Evolutionary conservation across 2,888 invertebrate species (phyloP).

Genomic region (Pterostichus niger): DNA sequence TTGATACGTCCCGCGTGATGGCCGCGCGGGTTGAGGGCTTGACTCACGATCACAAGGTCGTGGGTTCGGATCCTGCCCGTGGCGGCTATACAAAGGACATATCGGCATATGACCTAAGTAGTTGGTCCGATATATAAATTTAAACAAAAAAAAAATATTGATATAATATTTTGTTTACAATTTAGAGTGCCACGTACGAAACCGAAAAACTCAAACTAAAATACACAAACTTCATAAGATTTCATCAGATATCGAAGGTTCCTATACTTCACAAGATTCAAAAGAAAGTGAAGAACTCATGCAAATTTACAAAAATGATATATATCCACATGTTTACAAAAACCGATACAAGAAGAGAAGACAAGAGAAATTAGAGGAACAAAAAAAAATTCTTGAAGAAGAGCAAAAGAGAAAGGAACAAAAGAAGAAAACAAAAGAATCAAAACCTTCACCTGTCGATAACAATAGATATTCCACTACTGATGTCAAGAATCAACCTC

Average conservation of each 20-base stretch:
- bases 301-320: slow-evolving; percentile 41
- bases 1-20: too few relatives aligned
- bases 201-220: slow-evolving; percentile 9
- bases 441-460: neutral
- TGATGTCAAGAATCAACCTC: neutral
- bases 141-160: neutral
- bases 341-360: slow-evolving; percentile 14
- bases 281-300: slow-evolving; percentile 2
- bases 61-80: too few relatives aligned
- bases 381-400: neutral
- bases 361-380: neutral
- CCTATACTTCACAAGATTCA: too few relatives aligned
- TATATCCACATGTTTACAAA: slow-evolving; percentile 47
- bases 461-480: neutral
- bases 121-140: too few relatives aligned
- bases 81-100: too few relatives aligned
- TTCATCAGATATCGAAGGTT: too few relatives aligned
- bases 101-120: too few relatives aligned
- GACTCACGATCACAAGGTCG: too few relatives aligned
- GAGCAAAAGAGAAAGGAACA: neutral
- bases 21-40: too few relatives aligned
- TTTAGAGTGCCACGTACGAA: neutral
- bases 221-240: neutral
- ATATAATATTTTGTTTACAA: too few relatives aligned
- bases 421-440: neutral